These are phyloP conservation scores for Lagocephalus sceleratus DNA, from an alignment of 2,797 vertebrate species.

Conservation along the genomic window DNA sequence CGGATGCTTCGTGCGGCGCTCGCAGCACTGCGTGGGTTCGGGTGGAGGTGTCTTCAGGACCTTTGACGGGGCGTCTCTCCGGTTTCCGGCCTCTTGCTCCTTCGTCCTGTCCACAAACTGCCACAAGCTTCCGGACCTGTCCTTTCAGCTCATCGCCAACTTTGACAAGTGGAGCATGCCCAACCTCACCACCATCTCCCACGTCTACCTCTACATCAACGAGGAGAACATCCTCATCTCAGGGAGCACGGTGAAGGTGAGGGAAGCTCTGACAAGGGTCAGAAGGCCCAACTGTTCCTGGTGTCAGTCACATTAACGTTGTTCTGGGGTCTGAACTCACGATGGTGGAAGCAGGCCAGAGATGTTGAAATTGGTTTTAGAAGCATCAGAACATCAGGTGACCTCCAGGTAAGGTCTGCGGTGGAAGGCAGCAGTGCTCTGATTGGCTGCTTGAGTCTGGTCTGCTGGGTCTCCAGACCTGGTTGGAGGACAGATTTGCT, in stretches of 20 bases:
- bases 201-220: constrained; percentile 95
- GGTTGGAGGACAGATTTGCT: too few relatives aligned
- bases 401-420: too few relatives aligned
- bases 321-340: too few relatives aligned
- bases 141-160: constrained; percentile 98
- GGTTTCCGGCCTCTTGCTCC: constrained; percentile 94
- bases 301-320: background rate
- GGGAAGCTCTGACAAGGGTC: background rate
- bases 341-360: too few relatives aligned
- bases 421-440: too few relatives aligned
- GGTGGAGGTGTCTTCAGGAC: constrained; percentile 94
- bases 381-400: too few relatives aligned
- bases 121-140: constrained; percentile 95
- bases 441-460: too few relatives aligned
- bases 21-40: constrained; percentile 89
- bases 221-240: constrained; percentile 99
- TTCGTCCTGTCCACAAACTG: constrained; percentile 99
- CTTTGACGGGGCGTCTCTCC: constrained; percentile 93
- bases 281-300: background rate
- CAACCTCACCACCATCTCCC: constrained; percentile 96
- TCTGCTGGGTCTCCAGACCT: too few relatives aligned
- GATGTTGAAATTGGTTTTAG: too few relatives aligned
- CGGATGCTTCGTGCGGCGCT: constrained; percentile 88
- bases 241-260: constrained; percentile 91
- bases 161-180: constrained; percentile 97